Percentiles rank a stretch among this genome's conserved stretches.
These are phyloP conservation scores for Ibidorhyncha struthersii DNA, from an alignment of 2,113 vertebrate species.

Conservation along the genomic window DNA sequence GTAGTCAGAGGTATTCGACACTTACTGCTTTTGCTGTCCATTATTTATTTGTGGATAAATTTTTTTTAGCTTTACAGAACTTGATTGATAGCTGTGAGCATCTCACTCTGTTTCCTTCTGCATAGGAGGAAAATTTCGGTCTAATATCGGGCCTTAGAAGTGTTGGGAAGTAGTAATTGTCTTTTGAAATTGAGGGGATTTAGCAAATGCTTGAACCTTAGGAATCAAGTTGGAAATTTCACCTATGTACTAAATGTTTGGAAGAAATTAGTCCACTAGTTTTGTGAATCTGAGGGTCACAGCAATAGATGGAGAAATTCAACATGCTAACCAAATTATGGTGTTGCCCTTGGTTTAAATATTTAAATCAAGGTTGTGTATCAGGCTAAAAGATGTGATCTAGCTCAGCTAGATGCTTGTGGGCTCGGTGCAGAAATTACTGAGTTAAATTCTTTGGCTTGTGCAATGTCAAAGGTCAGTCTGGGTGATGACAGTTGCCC, in stretches of 20 bases:
- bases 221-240: neutral
- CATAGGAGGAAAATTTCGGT: neutral
- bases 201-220: neutral
- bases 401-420: neutral
- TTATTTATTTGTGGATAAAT: neutral
- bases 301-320: neutral
- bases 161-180: neutral
- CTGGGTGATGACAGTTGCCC: neutral
- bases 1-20: neutral
- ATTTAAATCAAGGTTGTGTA: neutral
- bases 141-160: neutral
- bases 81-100: neutral
- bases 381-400: neutral
- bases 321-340: neutral
- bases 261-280: neutral
- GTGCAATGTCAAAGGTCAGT: neutral
- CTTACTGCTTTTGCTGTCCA: neutral
- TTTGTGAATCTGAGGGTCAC: neutral
- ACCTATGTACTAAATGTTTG: neutral
- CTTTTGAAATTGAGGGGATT: neutral
- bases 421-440: neutral
- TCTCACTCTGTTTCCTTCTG: rapidly evolving
- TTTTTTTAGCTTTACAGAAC: neutral
- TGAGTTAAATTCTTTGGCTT: neutral
- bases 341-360: neutral